Percentiles rank a stretch among this genome's conserved stretches.
These are phyloP conservation scores for Reticulitermes lucifugus DNA, from an alignment of 2,888 invertebrate species.

Conservation along the genomic window DNA sequence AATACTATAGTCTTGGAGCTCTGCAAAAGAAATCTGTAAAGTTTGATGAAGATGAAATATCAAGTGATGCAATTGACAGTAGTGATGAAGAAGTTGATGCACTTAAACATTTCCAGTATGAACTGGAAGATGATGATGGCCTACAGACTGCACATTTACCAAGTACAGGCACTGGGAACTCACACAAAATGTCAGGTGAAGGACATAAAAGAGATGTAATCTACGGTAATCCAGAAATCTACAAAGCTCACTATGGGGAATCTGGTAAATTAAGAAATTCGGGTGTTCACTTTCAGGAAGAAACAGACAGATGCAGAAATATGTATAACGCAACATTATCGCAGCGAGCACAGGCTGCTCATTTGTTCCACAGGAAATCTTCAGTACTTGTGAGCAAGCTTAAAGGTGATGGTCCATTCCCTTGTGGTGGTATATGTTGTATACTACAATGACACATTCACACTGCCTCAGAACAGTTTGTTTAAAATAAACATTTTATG, in stretches of 20 bases:
- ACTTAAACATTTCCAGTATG: slow-evolving; percentile 42
- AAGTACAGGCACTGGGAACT: slow-evolving; percentile 29
- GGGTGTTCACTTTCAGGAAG: background rate
- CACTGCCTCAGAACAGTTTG: slow-evolving; percentile 4
- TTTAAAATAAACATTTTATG: background rate
- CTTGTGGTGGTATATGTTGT: slow-evolving; percentile 52
- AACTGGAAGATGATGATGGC: slow-evolving; percentile 27
- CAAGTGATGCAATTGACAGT: background rate
- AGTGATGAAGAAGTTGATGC: slow-evolving; percentile 45
- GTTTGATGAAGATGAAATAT: slow-evolving; percentile 15
- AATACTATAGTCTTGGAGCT: slow-evolving; percentile 51
- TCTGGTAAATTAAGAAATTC: background rate
- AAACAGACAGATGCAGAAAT: slow-evolving; percentile 29
- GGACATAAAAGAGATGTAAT: background rate
- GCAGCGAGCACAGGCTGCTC: background rate
- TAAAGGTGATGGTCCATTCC: slow-evolving; percentile 50
- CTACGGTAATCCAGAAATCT: slow-evolving; percentile 26
- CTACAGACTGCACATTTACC: slow-evolving; percentile 34
- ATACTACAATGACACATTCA: slow-evolving; percentile 49
- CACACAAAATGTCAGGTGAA: background rate
- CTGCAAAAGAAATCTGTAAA: background rate
- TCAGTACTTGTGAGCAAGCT: slow-evolving; percentile 45
- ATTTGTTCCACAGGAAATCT: slow-evolving; percentile 34
- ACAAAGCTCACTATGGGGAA: slow-evolving; percentile 15
- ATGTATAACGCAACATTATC: background rate